phyloP scores from a whole-genome alignment of 1,140 invertebrate species.

The Stegodyphus dumicola region DNA sequence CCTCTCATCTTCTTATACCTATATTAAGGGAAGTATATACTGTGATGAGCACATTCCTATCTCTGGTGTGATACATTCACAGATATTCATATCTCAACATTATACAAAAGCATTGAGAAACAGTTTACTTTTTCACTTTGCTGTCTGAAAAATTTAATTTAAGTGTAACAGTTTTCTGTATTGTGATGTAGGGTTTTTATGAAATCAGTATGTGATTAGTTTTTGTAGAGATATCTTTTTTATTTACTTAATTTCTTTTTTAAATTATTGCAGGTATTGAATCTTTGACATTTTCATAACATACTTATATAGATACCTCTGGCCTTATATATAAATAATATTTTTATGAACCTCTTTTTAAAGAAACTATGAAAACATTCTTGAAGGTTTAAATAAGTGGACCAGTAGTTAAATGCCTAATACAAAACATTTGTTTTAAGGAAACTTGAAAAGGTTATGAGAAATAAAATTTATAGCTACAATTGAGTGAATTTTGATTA shows the following conservation, averaged over 20 bases:
- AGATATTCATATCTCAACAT: neutral
- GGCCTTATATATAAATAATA: conserved; percentile 31
- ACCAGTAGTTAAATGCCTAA: conserved; percentile 15
- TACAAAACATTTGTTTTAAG: neutral
- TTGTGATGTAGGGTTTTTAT: neutral
- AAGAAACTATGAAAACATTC: neutral
- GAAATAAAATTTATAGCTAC: neutral
- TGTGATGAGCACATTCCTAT: conserved; percentile 29
- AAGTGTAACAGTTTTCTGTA: neutral
- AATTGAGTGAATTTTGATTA: too few species aligned
- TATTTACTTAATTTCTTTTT: conserved; percentile 8
- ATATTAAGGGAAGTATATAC: neutral
- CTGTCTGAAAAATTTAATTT: too few species aligned
- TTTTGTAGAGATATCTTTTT: neutral
- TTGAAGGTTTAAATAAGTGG: neutral
- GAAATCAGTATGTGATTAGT: neutral
- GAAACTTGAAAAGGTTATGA: neutral
- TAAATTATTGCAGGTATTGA: neutral
- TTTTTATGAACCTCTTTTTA: conserved; percentile 41
- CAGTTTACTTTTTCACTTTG: neutral
- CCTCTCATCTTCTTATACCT: too few species aligned
- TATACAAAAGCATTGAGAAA: neutral
- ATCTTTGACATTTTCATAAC: neutral
- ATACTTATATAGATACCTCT: neutral
- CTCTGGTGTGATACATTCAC: conserved; percentile 4